Base-by-base conservation (phyloP, 2,888 invertebrate genomes). In the Rhopalosiphum nymphaeae region DNA sequence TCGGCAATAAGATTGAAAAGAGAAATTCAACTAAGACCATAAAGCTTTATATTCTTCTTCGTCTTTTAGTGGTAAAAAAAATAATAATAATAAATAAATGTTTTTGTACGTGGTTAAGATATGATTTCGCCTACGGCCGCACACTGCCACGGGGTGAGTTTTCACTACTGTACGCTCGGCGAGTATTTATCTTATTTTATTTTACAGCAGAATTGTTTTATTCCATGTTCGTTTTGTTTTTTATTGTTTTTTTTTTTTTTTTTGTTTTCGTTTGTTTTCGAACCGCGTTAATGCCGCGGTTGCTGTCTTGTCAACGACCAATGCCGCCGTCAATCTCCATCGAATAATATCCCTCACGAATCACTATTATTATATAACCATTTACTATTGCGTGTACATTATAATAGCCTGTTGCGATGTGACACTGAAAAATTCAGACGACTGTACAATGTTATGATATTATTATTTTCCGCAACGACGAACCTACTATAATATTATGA, bases 151-250 rank as follows among this genome's bases (percentile, higher is more conserved):
- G 26, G 61, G 85, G 25, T 4, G n/a, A 61, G 92, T 61, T 91
- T 29, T 56, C 44, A 21, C 36, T 78, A 42, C 36, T 78, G 78
- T 21, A 78, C 78, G 21, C 67, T 16, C 78, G 9, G 21, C 36
- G 9, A 29, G 61, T 90, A 78, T 61, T 46, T 46, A 44, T 90
- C 21, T 46, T 90, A 36, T 44, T 89, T 26, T 89, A 53, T 91
- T 25, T 46, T 49, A 44, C 36, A 78, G 36, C 36, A 78, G 61
- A 92, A 61, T 92, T 57, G 46, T 92, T 87, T 87, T 92, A 87
- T 87, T 92, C 87, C 36, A 29, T 61, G 57, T 87, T 57, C n/a
- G n/a, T 84, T 46, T 90, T 91, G 53, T 44, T 53, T 85, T 85
- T 1, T n/a, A n/a, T n/a, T n/a, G n/a, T 16, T 42, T 16, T 10